These are phyloP conservation scores for Apantesis nais DNA, from an alignment of 2,888 invertebrate genomes.

Conservation along the genomic window DNA sequence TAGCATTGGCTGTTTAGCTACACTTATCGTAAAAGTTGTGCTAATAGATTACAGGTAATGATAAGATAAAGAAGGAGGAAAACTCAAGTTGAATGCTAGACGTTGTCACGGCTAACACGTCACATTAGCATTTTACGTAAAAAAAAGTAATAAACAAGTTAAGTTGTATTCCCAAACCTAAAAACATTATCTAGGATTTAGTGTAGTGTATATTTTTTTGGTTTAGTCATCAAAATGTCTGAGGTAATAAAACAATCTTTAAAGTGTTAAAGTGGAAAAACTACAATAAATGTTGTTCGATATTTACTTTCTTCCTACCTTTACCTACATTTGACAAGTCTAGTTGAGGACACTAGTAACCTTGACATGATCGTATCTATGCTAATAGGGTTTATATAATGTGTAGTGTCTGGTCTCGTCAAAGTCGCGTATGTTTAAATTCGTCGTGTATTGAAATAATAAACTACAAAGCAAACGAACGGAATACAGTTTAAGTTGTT, in stretches of 20 bases:
- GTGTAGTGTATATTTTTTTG: slow-evolving; percentile 21
- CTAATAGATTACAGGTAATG: slow-evolving; percentile 46
- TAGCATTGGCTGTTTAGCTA: slow-evolving; percentile 5
- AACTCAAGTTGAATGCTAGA: slow-evolving; percentile 34
- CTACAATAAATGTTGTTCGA: not conserved
- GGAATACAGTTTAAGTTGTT: slow-evolving; percentile 10
- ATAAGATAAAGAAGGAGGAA: slow-evolving; percentile 58
- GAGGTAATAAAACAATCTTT: slow-evolving; percentile 2
- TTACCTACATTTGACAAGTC: not conserved
- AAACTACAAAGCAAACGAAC: not conserved
- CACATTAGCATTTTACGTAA: slow-evolving; percentile 28
- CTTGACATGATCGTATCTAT: not conserved
- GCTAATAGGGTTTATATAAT: not conserved
- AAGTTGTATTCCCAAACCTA: slow-evolving; percentile 12
- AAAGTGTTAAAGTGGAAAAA: not conserved
- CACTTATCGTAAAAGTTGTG: slow-evolving; percentile 43
- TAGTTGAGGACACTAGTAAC: not conserved
- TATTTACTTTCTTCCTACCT: not conserved
- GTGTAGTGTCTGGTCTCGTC: not conserved
- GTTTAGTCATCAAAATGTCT: not conserved
- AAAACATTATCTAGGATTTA: slow-evolving; percentile 20
- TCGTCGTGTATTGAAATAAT: not conserved
- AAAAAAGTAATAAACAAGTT: slow-evolving; percentile 27
- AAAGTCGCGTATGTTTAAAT: not conserved
- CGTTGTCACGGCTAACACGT: slow-evolving; percentile 32